Base-by-base conservation (phyloP, 2,888 invertebrate genomes). In the Apoda limacodes region DNA sequence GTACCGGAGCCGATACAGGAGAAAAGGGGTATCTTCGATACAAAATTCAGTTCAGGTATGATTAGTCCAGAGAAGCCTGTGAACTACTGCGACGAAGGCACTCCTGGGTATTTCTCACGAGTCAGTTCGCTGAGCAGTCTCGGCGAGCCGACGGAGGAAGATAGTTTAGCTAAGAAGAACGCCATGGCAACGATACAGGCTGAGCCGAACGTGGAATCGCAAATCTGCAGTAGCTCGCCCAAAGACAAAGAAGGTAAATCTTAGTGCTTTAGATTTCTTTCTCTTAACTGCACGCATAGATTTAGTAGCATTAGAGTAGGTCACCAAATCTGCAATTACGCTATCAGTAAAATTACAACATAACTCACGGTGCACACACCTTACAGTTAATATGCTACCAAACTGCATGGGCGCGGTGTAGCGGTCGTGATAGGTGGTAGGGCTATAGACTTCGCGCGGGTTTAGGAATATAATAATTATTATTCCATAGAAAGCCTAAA, bases 81-180 rank as follows among this genome's bases (percentile, higher is more conserved):
- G 4, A 89, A 88, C 53, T 95, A 94, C 60, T 92, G 92, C 50
- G 93, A 93, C 41, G 93, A 94, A 58, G 93, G 92, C 1, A 93
- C 93, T 0, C 93, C 93, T 0, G 89, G 89, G 1, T 88, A 86
- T 60, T 92, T 88, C 54, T 92, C 92, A 4, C 70, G 86, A 5
- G 84, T 85, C 22, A 85, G 85, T 46, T 85, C 85, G 0, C 48
- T 85, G 28, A 85, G 85, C 50, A 85, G 85, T 38, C 59, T 86
- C 9, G 80, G 74, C 0, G 85, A 85, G 40, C 78, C 82, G 1
- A 75, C 74, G 0, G 78, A 78, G 25, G 78, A 71, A 28, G 75
- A 74, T 28, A 56, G 63, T 31, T 43, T 76, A 33, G 80, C 80
- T 6, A 76, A 76, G 52, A 72, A 59, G 43, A 78, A 78, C 33